Percentiles rank a stretch among this genome's conserved stretches.
These are phyloP conservation scores for Syritta pipiens DNA, from an alignment of 2,888 invertebrate species.

Conservation along the genomic window DNA sequence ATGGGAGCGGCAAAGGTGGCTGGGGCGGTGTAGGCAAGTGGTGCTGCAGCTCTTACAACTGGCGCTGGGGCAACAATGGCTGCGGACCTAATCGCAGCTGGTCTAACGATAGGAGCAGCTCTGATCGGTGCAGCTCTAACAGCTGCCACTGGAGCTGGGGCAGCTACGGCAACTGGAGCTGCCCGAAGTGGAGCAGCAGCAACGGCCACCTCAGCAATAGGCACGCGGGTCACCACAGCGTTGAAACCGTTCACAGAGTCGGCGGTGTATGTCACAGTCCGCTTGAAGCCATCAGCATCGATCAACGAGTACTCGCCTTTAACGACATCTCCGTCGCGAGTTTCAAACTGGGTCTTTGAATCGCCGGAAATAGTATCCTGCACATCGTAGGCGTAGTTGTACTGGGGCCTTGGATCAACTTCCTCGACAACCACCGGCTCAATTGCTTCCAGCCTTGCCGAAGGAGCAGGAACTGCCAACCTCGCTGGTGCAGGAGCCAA, in stretches of 20 bases:
- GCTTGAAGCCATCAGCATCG: conserved; percentile 50
- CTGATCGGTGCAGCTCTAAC: neutral
- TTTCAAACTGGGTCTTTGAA: conserved; percentile 44
- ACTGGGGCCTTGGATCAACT: conserved; percentile 40
- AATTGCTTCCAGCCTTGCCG: conserved; percentile 31
- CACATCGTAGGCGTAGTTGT: conserved; percentile 50
- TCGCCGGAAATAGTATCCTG: conserved; percentile 43
- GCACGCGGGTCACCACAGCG: conserved; percentile 50
- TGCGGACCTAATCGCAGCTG: neutral
- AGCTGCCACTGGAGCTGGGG: conserved; percentile 17
- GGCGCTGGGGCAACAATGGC: neutral
- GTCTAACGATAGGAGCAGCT: conserved; percentile 16
- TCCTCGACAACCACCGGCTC: conserved; percentile 52
- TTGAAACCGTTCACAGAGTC: conserved; percentile 54
- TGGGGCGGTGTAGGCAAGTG: conserved; percentile 16
- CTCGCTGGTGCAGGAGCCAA: conserved; percentile 18
- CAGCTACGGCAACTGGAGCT: conserved; percentile 34
- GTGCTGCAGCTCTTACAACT: neutral
- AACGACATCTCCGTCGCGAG: conserved; percentile 54
- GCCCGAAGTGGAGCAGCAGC: conserved; percentile 44
- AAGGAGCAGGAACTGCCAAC: conserved; percentile 16
- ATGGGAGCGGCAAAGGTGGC: conserved; percentile 14
- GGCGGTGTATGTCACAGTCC: conserved; percentile 50
- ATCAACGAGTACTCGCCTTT: conserved; percentile 47
- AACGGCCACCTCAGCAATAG: conserved; percentile 36